Percentiles rank a stretch among this genome's conserved stretches.
phyloP scores from a whole-genome alignment of 1,140 invertebrate genomes.

The Drosophila navojoa region DNA sequence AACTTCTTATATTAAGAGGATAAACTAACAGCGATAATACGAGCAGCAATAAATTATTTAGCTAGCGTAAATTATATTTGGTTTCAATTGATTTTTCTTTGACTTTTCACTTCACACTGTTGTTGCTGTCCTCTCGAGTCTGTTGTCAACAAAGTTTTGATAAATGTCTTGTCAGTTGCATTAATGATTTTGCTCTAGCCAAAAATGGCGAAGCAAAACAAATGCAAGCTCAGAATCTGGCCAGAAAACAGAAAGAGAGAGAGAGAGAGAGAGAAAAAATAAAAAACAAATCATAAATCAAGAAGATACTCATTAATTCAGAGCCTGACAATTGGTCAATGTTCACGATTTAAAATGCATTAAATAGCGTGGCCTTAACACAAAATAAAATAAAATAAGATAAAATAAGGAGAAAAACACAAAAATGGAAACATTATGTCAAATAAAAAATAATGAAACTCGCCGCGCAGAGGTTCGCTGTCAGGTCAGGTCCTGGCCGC shows the following conservation, averaged over 20 bases:
- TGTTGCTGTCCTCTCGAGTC: background rate
- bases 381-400: background rate
- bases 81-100: background rate
- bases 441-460: background rate
- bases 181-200: constrained; percentile 47
- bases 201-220: constrained; percentile 17
- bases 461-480: constrained; percentile 19
- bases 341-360: constrained; percentile 71
- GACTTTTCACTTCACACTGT: background rate
- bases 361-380: constrained; percentile 28
- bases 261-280: no score
- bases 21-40: background rate
- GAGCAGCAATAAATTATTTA: constrained; percentile 6
- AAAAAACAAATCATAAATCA: constrained; percentile 59
- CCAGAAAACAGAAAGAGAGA: background rate
- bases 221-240: constrained; percentile 16
- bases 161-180: constrained; percentile 46
- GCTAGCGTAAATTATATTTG: background rate
- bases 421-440: no score
- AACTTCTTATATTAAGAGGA: background rate
- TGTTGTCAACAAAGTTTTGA: constrained; percentile 36
- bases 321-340: constrained; percentile 72
- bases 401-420: constrained; percentile 3
- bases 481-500: constrained; percentile 43
- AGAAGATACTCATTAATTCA: constrained; percentile 64